phyloP scores from a whole-genome alignment of 2,888 invertebrate genomes.

The Chaetogeoica ovagalla region DNA sequence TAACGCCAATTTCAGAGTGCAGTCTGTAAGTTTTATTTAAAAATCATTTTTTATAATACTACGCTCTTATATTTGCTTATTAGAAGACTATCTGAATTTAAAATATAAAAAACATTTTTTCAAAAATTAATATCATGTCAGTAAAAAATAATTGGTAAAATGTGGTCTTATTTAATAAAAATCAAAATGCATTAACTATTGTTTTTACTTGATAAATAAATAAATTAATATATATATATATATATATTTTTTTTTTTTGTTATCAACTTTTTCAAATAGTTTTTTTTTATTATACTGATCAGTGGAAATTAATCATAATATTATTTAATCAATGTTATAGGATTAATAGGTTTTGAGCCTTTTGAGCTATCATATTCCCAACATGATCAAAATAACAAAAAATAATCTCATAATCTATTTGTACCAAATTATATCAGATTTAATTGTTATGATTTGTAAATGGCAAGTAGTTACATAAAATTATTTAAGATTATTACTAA shows the following conservation, averaged over 20 bases:
- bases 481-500: neutral
- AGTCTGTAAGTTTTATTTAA: conserved; percentile 63
- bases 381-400: neutral
- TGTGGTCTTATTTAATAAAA: neutral
- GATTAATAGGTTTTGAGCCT: neutral
- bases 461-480: neutral
- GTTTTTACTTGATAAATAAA: too few species aligned
- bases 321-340: neutral
- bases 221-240: too few species aligned
- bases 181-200: neutral
- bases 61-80: neutral
- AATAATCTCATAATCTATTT: neutral
- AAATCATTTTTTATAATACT: neutral
- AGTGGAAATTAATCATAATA: neutral
- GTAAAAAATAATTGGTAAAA: neutral
- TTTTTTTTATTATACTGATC: neutral
- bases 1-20: conserved; percentile 70
- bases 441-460: neutral
- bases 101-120: neutral
- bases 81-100: neutral
- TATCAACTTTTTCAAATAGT: neutral
- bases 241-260: neutral
- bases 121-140: neutral
- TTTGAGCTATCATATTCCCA: neutral
- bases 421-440: neutral